Conservation (phyloP, 2,888 invertebrate genomes). For the Oxyteleia sp. region DNA sequence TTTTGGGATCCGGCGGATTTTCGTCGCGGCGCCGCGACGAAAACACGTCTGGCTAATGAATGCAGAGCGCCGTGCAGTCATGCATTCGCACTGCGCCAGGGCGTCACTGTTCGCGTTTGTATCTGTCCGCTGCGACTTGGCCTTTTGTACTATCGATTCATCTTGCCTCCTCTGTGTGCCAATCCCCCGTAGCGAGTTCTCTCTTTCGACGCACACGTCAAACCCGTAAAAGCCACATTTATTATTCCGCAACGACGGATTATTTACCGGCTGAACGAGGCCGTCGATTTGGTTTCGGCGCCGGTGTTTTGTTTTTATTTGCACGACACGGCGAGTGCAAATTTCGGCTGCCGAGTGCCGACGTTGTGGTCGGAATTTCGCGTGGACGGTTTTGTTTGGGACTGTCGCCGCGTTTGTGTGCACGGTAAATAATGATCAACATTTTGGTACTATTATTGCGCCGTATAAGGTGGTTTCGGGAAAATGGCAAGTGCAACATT, state of each 20-base stretch:
- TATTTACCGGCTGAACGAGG: constrained; percentile 30
- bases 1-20: background rate
- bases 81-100: constrained; percentile 60
- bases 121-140: constrained; percentile 68
- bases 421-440: too few species aligned
- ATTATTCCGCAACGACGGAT: constrained; percentile 31
- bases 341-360: background rate
- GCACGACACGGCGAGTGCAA: background rate
- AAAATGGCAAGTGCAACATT: too few species aligned
- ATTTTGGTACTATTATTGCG: too few species aligned
- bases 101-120: constrained; percentile 69
- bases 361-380: background rate
- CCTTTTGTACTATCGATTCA: constrained; percentile 73
- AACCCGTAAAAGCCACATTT: constrained; percentile 30
- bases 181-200: constrained; percentile 52
- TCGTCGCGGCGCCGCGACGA: constrained; percentile 13
- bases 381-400: background rate
- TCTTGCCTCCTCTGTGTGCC: constrained; percentile 60
- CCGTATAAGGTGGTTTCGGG: too few species aligned
- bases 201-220: constrained; percentile 45
- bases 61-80: constrained; percentile 41
- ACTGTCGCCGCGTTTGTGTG: too few species aligned
- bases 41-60: constrained; percentile 26
- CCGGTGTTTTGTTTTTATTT: constrained; percentile 33
- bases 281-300: constrained; percentile 16